Conservation (phyloP, 2,888 invertebrate genomes). For the Heliconius hortense region DNA sequence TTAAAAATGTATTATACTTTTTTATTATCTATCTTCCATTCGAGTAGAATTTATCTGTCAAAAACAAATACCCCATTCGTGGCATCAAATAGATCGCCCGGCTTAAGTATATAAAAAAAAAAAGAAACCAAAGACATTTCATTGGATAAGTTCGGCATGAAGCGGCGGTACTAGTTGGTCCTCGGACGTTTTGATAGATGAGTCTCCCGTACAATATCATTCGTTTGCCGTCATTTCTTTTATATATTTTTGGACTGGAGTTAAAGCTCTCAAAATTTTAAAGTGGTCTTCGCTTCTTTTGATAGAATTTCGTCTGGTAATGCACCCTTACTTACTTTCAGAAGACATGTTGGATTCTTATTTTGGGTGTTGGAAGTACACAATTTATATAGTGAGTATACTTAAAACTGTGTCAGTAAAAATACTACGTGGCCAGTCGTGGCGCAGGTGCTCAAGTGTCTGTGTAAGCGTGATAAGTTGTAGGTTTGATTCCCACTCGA, state of each 20-base stretch:
- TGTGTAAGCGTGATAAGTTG: too few relatives aligned
- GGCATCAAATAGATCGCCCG: constrained; percentile 56
- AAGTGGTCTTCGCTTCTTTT: neutral
- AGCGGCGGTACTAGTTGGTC: constrained; percentile 44
- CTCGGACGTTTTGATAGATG: constrained; percentile 76
- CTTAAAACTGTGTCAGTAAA: neutral
- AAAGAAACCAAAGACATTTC: constrained; percentile 49
- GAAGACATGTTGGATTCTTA: neutral
- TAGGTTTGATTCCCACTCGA: too few relatives aligned
- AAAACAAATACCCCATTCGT: constrained; percentile 56
- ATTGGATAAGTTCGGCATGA: constrained; percentile 57
- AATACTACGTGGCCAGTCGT: too few relatives aligned
- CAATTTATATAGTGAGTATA: neutral
- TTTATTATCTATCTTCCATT: constrained; percentile 1
- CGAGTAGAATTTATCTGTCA: constrained; percentile 51
- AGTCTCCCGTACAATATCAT: constrained; percentile 70
- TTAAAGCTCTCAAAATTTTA: neutral
- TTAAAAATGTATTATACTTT: neutral
- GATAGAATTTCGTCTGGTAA: neutral
- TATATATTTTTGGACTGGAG: constrained; percentile 43
- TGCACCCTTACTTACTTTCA: neutral
- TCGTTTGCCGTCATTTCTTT: constrained; percentile 56
- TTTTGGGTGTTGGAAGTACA: neutral
- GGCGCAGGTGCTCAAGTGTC: too few relatives aligned
- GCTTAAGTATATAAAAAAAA: constrained; percentile 35